A percentile compares a stretch with the other conserved stretches of the same genome.
Conservation (phyloP, 2,113 vertebrate genomes). For the Urocynchramus pylzowi region DNA sequence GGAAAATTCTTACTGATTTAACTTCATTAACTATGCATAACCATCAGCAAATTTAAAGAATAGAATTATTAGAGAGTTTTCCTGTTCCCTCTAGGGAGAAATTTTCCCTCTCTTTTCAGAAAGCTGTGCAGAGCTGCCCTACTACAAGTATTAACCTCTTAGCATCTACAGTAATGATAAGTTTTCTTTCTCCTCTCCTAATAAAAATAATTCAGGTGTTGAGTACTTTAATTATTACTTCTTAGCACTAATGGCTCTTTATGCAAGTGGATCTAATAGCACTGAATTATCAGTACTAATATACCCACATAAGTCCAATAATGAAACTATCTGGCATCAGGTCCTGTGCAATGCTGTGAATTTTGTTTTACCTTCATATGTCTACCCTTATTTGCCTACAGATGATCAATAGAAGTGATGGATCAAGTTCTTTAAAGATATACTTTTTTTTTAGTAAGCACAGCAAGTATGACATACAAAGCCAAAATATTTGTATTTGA, state of each 20-base stretch:
- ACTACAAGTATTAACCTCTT: neutral
- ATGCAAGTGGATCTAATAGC: neutral
- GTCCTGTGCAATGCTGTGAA: neutral
- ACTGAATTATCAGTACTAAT: neutral
- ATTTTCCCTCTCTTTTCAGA: neutral
- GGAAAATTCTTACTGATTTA: neutral
- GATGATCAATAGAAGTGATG: neutral
- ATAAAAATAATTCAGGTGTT: neutral
- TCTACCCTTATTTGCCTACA: neutral
- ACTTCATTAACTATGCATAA: neutral
- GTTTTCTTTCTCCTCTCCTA: neutral
- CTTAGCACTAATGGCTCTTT: neutral
- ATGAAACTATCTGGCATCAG: neutral
- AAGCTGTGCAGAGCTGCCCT: neutral
- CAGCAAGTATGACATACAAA: neutral
- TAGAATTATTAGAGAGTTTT: neutral
- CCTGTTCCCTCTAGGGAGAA: neutral
- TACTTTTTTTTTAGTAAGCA: neutral
- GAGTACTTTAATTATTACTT: neutral
- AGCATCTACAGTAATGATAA: neutral
- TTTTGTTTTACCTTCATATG: neutral
- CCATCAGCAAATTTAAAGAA: neutral
- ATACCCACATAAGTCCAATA: neutral
- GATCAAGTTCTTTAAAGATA: neutral
- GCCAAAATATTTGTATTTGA: neutral